Evolutionary conservation across 1,140 invertebrate species (phyloP).

Genomic region (Ectropis grisescens): DNA sequence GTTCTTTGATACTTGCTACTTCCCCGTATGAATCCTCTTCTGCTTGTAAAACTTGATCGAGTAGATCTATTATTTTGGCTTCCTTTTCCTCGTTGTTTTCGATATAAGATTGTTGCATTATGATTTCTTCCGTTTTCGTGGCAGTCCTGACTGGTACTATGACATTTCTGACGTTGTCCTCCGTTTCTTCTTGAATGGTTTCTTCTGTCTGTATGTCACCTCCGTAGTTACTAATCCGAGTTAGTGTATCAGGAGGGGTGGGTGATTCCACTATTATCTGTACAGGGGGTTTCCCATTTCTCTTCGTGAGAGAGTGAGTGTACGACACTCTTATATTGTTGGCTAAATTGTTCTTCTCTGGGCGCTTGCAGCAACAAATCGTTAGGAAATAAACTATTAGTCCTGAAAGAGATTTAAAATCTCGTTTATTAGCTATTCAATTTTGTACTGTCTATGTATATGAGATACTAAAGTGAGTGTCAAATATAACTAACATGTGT

Average conservation of each 20-base stretch:
- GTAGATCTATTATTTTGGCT: constrained; percentile 57
- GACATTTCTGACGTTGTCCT: constrained; percentile 17
- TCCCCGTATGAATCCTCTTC: constrained; percentile 56
- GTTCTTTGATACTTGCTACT: constrained; percentile 37
- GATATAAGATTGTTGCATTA: constrained; percentile 35
- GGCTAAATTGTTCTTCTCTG: constrained; percentile 14
- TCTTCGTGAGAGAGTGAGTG: constrained; percentile 19
- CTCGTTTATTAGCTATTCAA: not conserved
- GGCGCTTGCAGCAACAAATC: constrained; percentile 34
- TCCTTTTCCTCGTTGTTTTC: constrained; percentile 58
- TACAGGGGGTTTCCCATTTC: constrained; percentile 41
- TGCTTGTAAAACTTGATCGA: constrained; percentile 58
- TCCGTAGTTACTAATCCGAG: constrained; percentile 25
- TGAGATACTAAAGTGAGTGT: too few species aligned
- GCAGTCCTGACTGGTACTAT: constrained; percentile 10
- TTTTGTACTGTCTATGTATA: too few species aligned
- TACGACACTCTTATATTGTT: constrained; percentile 15
- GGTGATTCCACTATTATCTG: constrained; percentile 50
- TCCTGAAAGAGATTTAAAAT: constrained; percentile 29
- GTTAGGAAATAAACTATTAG: constrained; percentile 47
- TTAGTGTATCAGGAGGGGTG: constrained; percentile 44
- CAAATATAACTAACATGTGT: too few species aligned
- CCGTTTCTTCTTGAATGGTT: constrained; percentile 9
- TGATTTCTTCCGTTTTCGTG: constrained; percentile 28
- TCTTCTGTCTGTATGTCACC: constrained; percentile 19